Conservation (phyloP, 2,888 invertebrate species). For the Yponomeuta evonymella region DNA sequence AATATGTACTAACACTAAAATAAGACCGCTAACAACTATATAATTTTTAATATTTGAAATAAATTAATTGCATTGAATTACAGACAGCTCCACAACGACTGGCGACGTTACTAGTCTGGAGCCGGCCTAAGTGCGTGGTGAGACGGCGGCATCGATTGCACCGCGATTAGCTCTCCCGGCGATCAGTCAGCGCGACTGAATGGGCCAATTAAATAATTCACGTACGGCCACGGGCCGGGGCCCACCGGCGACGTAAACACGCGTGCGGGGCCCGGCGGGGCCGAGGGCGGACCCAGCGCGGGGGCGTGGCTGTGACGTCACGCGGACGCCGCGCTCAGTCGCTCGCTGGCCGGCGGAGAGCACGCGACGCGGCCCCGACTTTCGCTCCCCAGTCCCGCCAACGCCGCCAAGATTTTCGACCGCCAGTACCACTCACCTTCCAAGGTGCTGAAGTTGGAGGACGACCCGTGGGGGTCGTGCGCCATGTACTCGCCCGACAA, state of each 20-base stretch:
- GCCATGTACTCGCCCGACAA: constrained; percentile 95
- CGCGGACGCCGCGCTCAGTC: constrained; percentile 54
- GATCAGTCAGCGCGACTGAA: constrained; percentile 69
- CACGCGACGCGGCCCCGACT: constrained; percentile 49
- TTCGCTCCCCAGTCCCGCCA: constrained; percentile 50
- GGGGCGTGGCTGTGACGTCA: constrained; percentile 70
- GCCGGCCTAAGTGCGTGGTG: not conserved
- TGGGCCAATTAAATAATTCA: constrained; percentile 76
- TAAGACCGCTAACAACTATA: too few relatives aligned
- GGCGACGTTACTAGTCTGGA: too few relatives aligned
- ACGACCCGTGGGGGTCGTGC: constrained; percentile 82
- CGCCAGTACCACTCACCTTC: constrained; percentile 76
- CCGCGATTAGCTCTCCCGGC: constrained; percentile 52
- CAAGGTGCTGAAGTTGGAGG: constrained; percentile 82
- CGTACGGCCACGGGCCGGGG: constrained; percentile 55
- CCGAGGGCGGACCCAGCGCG: constrained; percentile 31
- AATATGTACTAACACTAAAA: too few relatives aligned
- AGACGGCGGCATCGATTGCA: constrained; percentile 33
- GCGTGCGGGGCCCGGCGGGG: constrained; percentile 49
- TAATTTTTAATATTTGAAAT: too few relatives aligned
- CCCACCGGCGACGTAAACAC: constrained; percentile 62
- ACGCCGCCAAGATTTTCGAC: constrained; percentile 76
- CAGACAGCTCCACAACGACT: too few relatives aligned
- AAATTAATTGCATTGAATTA: too few relatives aligned
- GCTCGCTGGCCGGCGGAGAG: constrained; percentile 66